phyloP scores from a whole-genome alignment of 2,888 invertebrate species.

The Erebia ligea region DNA sequence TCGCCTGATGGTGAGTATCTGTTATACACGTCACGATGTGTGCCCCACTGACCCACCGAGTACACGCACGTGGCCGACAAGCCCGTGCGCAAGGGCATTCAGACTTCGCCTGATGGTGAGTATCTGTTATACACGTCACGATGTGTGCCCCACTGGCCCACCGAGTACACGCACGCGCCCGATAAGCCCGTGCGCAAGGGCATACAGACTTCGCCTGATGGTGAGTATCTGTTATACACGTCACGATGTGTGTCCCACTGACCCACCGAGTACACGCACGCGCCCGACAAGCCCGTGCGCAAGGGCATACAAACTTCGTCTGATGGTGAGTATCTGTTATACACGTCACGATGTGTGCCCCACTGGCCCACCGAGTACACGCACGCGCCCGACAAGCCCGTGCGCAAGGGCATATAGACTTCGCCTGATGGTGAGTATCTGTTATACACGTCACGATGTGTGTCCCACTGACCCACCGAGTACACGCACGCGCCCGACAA shows the following conservation, averaged over 20 bases:
- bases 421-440: slow-evolving; percentile 91
- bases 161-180: slow-evolving; percentile 62
- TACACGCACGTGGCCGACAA: not conserved
- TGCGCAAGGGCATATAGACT: slow-evolving; percentile 88
- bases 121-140: not conserved
- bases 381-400: not conserved
- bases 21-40: not conserved
- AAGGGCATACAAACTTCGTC: slow-evolving; percentile 10
- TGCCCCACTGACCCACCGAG: not conserved
- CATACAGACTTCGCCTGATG: slow-evolving; percentile 97
- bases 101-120: slow-evolving; percentile 32
- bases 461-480: not conserved
- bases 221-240: slow-evolving; percentile 70
- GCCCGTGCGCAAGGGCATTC: not conserved
- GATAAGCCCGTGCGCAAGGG: slow-evolving; percentile 87
- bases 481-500: not conserved
- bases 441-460: not conserved
- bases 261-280: not conserved
- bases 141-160: slow-evolving; percentile 46
- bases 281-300: not conserved
- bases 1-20: slow-evolving; percentile 34
- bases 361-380: not conserved
- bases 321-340: slow-evolving; percentile 31
- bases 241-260: not conserved
- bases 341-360: not conserved